Evolutionary conservation across 2,113 vertebrate species (phyloP).

Genomic region (Thryonomys swinderianus): DNA sequence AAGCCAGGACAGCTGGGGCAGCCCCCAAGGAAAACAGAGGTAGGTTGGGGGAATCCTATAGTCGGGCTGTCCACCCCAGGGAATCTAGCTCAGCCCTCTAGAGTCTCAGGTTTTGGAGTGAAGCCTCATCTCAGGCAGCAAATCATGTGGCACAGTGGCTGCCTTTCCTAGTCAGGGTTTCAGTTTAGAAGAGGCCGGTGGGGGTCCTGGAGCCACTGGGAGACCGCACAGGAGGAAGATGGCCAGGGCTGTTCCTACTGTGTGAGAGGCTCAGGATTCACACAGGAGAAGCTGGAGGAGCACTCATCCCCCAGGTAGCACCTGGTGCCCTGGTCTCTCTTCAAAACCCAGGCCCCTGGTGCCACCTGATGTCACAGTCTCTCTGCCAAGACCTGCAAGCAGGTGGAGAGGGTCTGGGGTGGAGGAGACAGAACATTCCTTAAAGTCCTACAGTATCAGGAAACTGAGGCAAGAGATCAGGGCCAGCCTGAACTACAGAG

Average conservation of each 20-base stretch:
- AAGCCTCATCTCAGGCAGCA: not conserved
- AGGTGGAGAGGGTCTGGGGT: not conserved
- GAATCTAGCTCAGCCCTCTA: not conserved
- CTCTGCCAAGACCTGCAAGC: not conserved
- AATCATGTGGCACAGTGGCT: not conserved
- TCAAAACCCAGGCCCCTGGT: not conserved
- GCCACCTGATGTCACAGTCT: not conserved
- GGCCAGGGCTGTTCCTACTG: not conserved
- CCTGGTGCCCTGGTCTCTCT: not conserved
- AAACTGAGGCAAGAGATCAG: not conserved
- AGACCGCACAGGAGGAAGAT: not conserved
- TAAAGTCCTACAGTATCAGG: not conserved
- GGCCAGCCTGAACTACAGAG: not conserved
- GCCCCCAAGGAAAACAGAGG: not conserved
- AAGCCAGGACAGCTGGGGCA: not conserved
- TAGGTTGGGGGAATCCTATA: not conserved
- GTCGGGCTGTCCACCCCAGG: not conserved
- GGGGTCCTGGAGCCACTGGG: not conserved
- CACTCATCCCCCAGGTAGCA: not conserved
- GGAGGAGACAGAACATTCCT: not conserved
- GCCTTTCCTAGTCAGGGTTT: not conserved
- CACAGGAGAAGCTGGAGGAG: not conserved
- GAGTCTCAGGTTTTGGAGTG: not conserved
- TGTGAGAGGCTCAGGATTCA: not conserved
- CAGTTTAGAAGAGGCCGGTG: not conserved